Evolutionary conservation across 2,888 invertebrate genomes (phyloP), one percentile per base, ranked within the genome.

Genomic region (Cremastinae sp.): DNA sequence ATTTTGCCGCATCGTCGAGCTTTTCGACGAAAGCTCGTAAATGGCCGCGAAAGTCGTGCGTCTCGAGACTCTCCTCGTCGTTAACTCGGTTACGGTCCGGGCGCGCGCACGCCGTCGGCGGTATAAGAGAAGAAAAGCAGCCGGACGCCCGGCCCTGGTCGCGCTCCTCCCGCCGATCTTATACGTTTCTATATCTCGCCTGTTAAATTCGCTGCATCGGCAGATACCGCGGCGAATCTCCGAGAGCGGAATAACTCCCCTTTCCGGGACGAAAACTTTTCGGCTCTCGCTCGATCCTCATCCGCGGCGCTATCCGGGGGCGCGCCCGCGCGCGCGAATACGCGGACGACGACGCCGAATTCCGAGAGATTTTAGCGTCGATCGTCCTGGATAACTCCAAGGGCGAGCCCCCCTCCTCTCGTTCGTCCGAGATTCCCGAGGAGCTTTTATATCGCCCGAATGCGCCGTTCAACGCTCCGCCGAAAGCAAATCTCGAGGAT

Each of bases 11-110:
- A 56, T 28, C 47, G 49, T 70, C 53, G 65, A 64, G 47, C 56
- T 49, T 51, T 18, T 65, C 59, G 65, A 12, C 49, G 68, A 62
- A 49, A 68, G 41, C 68, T 74, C 68, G 56, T 74, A 75, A 75
- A 71, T 45, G 70, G 54, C 54, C 61, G 16, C 56, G 22, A 53
- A 73, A 66, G 53, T 73, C 45, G 51, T 45, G 53, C 58, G 65
- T 59, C 28, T 28, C 51, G 59, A 51, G 43, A 53, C 58, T 43
- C 51, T 20, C 65, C 41, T 41, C 54, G 65, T 71, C 70, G 71
- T 75, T 64, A 69, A 74, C 69, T 74, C 36, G 36, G 66, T 73
- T 74, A 69, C 64, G 64, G 71, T 64, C 53, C 38, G 71, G 56
- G 47, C 43, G 43, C 58, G 16, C 49, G 20, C 45, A 12, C n/a